Base-by-base conservation (phyloP, 2,888 invertebrate genomes). In the Cheilosia variabilis region DNA sequence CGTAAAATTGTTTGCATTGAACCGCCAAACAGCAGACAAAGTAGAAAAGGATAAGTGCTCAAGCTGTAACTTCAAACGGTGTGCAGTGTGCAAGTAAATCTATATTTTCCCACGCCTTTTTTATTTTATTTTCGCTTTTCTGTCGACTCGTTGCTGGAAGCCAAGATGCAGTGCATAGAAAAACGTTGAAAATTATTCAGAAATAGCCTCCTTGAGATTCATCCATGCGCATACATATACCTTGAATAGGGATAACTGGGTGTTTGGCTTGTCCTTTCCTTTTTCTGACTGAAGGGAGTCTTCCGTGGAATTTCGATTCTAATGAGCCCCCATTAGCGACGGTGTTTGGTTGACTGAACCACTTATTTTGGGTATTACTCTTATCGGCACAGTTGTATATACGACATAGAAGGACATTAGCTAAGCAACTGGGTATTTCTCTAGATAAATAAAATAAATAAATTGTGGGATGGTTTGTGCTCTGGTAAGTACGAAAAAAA, bases 81-180 rank as follows among this genome's bases (percentile, higher is more conserved):
- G 13, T 52, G 2, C 17, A 37, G 13, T 31, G 13, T 52, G 2
- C 17, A 37, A 27, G 57, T 65, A 50, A 41, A 65, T 55, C 41
- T 27, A 57, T 53, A 62, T 45, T 55, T 57, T 75, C 53, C 37
- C 34, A 37, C 24, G 65, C 57, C 57, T 65, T 65, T 65, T 65
- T 73, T 13, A 17, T 52, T 52, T 52, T 15, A 6, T 10, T 9
- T 17, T 31, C 63, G 15, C 37, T 17, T 63, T 45, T 47, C 43
- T 47, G n/a, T 13, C 13, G 57, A 55, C 17, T 15, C 13, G 15
- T 43, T 5, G 6, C 4, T 19, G 43, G 31, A 62, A 62, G 15
- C n/a, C n/a, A n/a, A n/a, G n/a, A 37, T 15, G 31, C 13, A 10
- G 7, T 50, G 31, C 50, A 19, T 10, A 19, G 57, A 17, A 17